Conservation (phyloP, 30 jellyfish, hydroid and myxozoan genomes). For the Aurelia coerulea region DNA sequence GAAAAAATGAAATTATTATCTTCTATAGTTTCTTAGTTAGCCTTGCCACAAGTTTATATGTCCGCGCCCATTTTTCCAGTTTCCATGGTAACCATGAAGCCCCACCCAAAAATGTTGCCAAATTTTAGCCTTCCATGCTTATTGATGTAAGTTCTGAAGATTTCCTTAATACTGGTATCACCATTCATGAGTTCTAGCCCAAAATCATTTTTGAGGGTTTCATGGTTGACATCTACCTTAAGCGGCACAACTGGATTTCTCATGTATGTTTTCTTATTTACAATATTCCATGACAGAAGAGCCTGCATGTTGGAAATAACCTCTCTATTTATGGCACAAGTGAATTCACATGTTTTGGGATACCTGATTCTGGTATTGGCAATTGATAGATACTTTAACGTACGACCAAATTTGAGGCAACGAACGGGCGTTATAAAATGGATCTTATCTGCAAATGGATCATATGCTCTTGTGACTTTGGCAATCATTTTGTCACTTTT, state of each 20-base stretch:
- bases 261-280: constrained; percentile 24
- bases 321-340: constrained; percentile 16
- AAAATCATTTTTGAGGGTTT: too few species aligned
- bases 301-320: constrained; percentile 6
- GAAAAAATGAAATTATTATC: too few species aligned
- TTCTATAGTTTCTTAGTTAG: too few species aligned
- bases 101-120: too few species aligned
- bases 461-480: not conserved
- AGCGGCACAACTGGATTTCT: constrained; percentile 40
- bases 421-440: not conserved
- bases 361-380: constrained; percentile 41
- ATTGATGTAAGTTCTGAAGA: too few species aligned
- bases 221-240: too few species aligned
- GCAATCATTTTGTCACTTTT: constrained; percentile 14
- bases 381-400: constrained; percentile 43
- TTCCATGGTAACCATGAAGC: too few species aligned
- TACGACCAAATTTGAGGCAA: constrained; percentile 4
- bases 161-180: too few species aligned
- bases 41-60: too few species aligned
- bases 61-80: too few species aligned
- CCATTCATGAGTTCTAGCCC: too few species aligned
- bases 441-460: constrained; percentile 25
- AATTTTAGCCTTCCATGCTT: too few species aligned
- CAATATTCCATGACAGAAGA: constrained; percentile 20
- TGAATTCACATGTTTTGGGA: constrained; percentile 24